These are phyloP conservation scores for Corythornis cristatus DNA, from an alignment of 2,113 vertebrate genomes.

Conservation along the genomic window DNA sequence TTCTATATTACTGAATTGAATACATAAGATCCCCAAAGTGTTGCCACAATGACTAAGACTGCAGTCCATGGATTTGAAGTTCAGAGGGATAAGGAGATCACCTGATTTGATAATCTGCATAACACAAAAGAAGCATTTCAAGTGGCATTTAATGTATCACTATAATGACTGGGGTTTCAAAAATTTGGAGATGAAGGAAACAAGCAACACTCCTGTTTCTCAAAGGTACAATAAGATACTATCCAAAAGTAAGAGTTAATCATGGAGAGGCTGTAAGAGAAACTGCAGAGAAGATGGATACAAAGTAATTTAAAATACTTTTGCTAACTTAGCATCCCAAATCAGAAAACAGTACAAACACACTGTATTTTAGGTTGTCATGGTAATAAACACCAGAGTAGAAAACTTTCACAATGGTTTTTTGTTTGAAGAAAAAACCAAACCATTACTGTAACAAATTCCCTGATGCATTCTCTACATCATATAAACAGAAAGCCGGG, in stretches of 20 bases:
- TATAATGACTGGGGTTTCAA: background rate
- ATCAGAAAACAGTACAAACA: background rate
- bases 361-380: background rate
- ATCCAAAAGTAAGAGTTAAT: background rate
- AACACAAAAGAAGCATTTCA: background rate
- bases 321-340: background rate
- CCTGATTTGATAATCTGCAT: background rate
- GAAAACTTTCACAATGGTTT: background rate
- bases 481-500: background rate
- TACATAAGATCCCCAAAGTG: background rate
- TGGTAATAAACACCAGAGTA: conserved; percentile 4
- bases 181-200: background rate
- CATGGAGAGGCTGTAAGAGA: background rate
- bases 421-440: background rate
- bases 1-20: background rate
- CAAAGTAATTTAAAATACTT: background rate
- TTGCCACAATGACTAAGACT: background rate
- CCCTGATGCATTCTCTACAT: background rate
- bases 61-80: background rate
- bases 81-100: background rate
- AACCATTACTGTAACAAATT: background rate
- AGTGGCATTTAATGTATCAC: background rate
- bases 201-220: background rate
- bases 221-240: background rate
- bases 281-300: background rate